These are phyloP conservation scores for Drepana arcuata DNA, from an alignment of 1,140 invertebrate genomes.

Conservation along the genomic window DNA sequence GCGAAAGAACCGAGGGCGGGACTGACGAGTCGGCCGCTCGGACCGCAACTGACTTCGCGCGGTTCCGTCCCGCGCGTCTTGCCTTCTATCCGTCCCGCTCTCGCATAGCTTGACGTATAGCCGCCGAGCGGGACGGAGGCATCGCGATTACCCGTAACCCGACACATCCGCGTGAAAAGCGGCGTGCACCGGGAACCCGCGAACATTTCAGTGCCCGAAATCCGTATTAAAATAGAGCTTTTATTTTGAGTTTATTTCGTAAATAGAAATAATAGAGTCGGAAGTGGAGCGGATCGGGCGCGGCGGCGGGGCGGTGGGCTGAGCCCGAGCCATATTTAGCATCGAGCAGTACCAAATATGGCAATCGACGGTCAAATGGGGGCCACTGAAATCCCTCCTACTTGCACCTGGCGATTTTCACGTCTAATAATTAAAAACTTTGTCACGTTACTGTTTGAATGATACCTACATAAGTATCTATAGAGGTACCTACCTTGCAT, in stretches of 20 bases:
- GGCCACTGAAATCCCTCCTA: slow-evolving; percentile 79
- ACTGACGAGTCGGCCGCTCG: slow-evolving; percentile 66
- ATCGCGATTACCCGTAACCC: slow-evolving; percentile 51
- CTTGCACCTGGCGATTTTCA: slow-evolving; percentile 69
- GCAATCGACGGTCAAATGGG: slow-evolving; percentile 80
- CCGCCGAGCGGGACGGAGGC: slow-evolving; percentile 30
- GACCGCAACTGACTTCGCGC: slow-evolving; percentile 70
- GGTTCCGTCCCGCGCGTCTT: slow-evolving; percentile 54
- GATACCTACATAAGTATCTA: too few relatives aligned
- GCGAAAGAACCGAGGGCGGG: slow-evolving; percentile 64
- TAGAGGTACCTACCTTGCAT: too few relatives aligned
- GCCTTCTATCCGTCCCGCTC: slow-evolving; percentile 50
- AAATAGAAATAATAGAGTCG: slow-evolving; percentile 72
- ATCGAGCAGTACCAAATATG: slow-evolving; percentile 80
- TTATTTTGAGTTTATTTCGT: slow-evolving; percentile 70
- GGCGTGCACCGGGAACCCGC: slow-evolving; percentile 58
- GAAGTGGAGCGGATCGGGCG: slow-evolving; percentile 63
- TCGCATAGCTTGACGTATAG: slow-evolving; percentile 12
- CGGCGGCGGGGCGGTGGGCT: slow-evolving; percentile 70
- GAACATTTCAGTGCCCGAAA: slow-evolving; percentile 61
- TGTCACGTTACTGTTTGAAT: slow-evolving; percentile 59
- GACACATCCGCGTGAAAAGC: slow-evolving; percentile 66
- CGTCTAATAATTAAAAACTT: slow-evolving; percentile 68
- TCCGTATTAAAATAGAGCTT: slow-evolving; percentile 69
- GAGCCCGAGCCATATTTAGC: slow-evolving; percentile 83